Evolutionary conservation across 1,140 invertebrate species (phyloP).

Genomic region (Venturia canescens): DNA sequence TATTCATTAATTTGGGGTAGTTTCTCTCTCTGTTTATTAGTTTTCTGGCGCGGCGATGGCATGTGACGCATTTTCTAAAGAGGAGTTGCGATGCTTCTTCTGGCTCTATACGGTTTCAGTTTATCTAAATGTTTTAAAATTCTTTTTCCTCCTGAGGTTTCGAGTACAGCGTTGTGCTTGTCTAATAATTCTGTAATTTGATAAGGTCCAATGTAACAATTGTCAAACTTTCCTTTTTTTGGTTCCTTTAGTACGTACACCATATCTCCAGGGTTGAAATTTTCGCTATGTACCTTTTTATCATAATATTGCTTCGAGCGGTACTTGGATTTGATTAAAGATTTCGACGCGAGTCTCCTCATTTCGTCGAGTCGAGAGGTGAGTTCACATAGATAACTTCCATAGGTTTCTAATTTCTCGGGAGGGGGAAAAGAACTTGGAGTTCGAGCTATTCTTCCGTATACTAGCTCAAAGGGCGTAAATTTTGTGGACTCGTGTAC

Average conservation of each 20-base stretch:
- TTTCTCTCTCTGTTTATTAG: too few relatives aligned
- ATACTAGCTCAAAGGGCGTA: constrained; percentile 19
- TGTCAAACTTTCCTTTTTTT: constrained; percentile 29
- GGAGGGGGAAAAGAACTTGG: constrained; percentile 42
- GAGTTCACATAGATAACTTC: constrained; percentile 26
- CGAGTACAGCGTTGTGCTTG: constrained; percentile 33
- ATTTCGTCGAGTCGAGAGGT: constrained; percentile 25
- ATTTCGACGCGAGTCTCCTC: neutral
- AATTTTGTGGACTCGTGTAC: constrained; percentile 62
- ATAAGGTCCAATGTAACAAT: constrained; percentile 33
- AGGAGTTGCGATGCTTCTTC: too few relatives aligned
- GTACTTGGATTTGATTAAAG: constrained; percentile 5
- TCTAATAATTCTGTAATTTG: constrained; percentile 21
- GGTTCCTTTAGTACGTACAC: constrained; percentile 32
- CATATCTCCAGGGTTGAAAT: neutral
- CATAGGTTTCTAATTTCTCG: constrained; percentile 29
- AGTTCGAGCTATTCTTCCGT: constrained; percentile 13
- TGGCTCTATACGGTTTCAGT: constrained; percentile 19
- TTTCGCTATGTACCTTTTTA: neutral
- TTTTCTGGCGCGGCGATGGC: too few relatives aligned
- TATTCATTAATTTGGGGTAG: too few relatives aligned
- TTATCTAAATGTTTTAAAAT: too few relatives aligned
- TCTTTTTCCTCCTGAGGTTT: constrained; percentile 2
- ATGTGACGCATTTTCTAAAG: too few relatives aligned
- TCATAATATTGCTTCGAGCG: constrained; percentile 40